These are phyloP conservation scores for Hephaestus fuliginosus DNA, from an alignment of 2,797 vertebrate genomes.

Conservation along the genomic window DNA sequence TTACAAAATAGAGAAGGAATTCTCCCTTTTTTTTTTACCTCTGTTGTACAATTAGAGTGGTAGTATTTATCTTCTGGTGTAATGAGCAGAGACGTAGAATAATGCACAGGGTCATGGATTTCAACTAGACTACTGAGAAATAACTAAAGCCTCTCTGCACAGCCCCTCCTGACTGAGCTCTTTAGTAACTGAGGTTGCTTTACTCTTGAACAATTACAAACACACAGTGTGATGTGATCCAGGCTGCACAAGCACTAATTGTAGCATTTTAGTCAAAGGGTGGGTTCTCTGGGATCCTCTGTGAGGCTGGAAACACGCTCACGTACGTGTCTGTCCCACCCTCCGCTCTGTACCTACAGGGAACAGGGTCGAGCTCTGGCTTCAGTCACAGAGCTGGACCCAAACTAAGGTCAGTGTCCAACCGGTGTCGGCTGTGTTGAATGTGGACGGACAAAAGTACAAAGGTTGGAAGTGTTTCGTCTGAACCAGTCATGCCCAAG, in stretches of 20 bases:
- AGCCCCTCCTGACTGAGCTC: conserved; percentile 57
- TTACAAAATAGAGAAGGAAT: conserved; percentile 71
- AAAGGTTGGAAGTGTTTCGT: conserved; percentile 6
- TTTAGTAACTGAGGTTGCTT: conserved; percentile 68
- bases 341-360: conserved; percentile 42
- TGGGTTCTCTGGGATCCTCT: conserved; percentile 71
- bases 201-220: conserved; percentile 77
- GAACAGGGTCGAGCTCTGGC: conserved; percentile 55
- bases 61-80: conserved; percentile 71
- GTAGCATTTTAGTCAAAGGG: conserved; percentile 76
- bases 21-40: conserved; percentile 54
- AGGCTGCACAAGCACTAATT: conserved; percentile 83
- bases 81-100: conserved; percentile 68
- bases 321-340: conserved; percentile 33
- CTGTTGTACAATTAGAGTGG: conserved; percentile 51
- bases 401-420: conserved; percentile 8
- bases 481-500: neutral
- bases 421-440: conserved; percentile 4
- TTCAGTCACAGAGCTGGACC: conserved; percentile 61
- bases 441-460: neutral
- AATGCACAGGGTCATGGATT: conserved; percentile 57
- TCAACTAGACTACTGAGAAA: conserved; percentile 70
- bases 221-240: conserved; percentile 78
- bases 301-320: conserved; percentile 43
- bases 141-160: conserved; percentile 46